Evolutionary conservation across 2,797 vertebrate species (phyloP).

Genomic region (Sphaeramia orbicularis): DNA sequence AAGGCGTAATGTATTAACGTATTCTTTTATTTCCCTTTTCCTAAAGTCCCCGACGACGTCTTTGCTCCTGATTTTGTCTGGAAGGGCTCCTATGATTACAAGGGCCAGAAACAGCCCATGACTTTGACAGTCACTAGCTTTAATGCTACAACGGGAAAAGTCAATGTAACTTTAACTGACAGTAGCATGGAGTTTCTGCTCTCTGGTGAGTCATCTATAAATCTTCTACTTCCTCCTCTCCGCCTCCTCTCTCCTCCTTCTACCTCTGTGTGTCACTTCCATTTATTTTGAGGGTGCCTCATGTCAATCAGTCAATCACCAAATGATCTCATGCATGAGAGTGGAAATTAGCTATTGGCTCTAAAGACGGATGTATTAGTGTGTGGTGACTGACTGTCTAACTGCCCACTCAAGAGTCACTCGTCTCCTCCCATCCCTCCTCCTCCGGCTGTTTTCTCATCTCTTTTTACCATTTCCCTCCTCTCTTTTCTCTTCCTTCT

Average conservation of each 20-base stretch:
- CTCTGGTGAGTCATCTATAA: slow-evolving; percentile 89
- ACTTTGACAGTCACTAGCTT: slow-evolving; percentile 93
- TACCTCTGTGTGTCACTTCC: slow-evolving; percentile 68
- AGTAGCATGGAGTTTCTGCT: slow-evolving; percentile 93
- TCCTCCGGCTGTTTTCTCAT: slow-evolving; percentile 1
- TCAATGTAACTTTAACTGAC: slow-evolving; percentile 94
- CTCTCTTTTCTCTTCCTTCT: background rate
- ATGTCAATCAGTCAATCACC: slow-evolving; percentile 79
- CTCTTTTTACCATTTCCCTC: background rate
- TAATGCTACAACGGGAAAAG: slow-evolving; percentile 92
- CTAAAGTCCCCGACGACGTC: slow-evolving; percentile 93
- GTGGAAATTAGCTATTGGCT: slow-evolving; percentile 77
- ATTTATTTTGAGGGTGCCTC: slow-evolving; percentile 72
- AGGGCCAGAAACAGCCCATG: slow-evolving; percentile 94
- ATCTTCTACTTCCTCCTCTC: slow-evolving; percentile 53
- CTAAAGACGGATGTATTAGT: slow-evolving; percentile 64
- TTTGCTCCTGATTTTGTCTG: slow-evolving; percentile 96
- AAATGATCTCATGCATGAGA: slow-evolving; percentile 77
- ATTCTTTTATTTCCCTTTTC: background rate
- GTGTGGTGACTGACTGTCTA: slow-evolving; percentile 45
- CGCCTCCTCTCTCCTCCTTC: slow-evolving; percentile 45
- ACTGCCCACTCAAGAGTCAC: slow-evolving; percentile 56
- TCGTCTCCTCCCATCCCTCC: slow-evolving; percentile 24
- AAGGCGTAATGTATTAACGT: background rate
- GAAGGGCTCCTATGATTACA: slow-evolving; percentile 97